Evolutionary conservation across 2,113 vertebrate genomes (phyloP).

Genomic region (Pundamilia nyererei): DNA sequence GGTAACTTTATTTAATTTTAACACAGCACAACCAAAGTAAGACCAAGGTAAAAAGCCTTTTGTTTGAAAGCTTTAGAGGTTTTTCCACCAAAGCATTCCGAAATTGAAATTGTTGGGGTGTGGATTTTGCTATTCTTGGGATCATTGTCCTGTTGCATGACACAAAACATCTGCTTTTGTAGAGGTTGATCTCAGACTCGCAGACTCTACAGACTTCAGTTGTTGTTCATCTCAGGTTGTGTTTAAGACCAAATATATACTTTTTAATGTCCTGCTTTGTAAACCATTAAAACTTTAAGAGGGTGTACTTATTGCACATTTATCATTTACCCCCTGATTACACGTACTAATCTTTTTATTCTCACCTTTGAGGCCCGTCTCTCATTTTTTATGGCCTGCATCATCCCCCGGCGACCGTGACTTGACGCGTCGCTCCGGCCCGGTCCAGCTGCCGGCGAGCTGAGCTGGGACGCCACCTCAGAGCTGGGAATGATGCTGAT

Average conservation of each 20-base stretch:
- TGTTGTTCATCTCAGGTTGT: background rate
- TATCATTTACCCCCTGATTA: background rate
- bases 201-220: background rate
- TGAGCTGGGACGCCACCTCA: constrained; percentile 77
- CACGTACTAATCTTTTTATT: background rate
- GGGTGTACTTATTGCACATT: background rate
- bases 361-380: constrained; percentile 86
- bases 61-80: background rate
- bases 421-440: constrained; percentile 64
- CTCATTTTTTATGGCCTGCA: constrained; percentile 98
- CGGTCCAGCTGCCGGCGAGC: constrained; percentile 70
- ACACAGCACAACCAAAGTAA: background rate
- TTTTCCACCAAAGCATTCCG: background rate
- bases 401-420: constrained; percentile 86
- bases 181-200: background rate
- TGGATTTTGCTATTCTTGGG: background rate
- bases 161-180: background rate
- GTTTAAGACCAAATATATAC: background rate
- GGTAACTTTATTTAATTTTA: background rate
- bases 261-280: background rate
- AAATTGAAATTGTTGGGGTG: background rate
- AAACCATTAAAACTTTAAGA: background rate
- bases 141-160: background rate
- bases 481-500: constrained; percentile 80
- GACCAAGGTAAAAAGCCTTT: background rate